phyloP scores from a whole-genome alignment of 2,888 invertebrate genomes.

The Aromia moschata region DNA sequence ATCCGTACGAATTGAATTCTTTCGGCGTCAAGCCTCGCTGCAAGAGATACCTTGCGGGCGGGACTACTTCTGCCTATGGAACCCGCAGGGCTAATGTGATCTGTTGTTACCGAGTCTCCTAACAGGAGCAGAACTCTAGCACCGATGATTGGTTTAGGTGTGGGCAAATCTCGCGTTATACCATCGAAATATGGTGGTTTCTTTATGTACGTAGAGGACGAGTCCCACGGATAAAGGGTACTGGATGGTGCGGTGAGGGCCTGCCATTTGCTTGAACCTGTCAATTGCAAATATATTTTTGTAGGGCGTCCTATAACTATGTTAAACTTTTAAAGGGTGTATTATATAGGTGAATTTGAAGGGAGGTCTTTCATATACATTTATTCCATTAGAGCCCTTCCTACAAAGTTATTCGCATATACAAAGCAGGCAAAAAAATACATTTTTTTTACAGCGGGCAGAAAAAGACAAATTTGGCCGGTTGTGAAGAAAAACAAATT shows the following conservation, averaged over 20 bases:
- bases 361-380: too few relatives aligned
- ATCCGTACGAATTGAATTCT: conserved; percentile 98
- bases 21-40: conserved; percentile 81
- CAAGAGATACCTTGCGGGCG: conserved; percentile 77
- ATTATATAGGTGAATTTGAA: too few relatives aligned
- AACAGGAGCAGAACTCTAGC: conserved; percentile 87
- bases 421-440: too few relatives aligned
- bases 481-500: too few relatives aligned
- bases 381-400: too few relatives aligned
- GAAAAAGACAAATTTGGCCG: too few relatives aligned
- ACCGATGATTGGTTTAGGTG: conserved; percentile 69
- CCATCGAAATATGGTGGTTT: conserved; percentile 92
- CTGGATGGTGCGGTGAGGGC: conserved; percentile 60
- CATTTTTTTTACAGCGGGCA: too few relatives aligned
- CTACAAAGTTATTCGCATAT: too few relatives aligned
- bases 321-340: too few relatives aligned
- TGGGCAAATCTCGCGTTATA: conserved; percentile 70
- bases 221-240: conserved; percentile 89
- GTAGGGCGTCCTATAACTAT: too few relatives aligned
- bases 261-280: conserved; percentile 40
- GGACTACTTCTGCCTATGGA: conserved; percentile 76
- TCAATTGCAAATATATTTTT: too few relatives aligned
- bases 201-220: conserved; percentile 92
- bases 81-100: conserved; percentile 98
- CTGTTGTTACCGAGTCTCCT: conserved; percentile 97